Evolutionary conservation across 2,113 vertebrate species (phyloP), one percentile per base, ranked within the genome.

Genomic region (Reinhardtius hippoglossoides): DNA sequence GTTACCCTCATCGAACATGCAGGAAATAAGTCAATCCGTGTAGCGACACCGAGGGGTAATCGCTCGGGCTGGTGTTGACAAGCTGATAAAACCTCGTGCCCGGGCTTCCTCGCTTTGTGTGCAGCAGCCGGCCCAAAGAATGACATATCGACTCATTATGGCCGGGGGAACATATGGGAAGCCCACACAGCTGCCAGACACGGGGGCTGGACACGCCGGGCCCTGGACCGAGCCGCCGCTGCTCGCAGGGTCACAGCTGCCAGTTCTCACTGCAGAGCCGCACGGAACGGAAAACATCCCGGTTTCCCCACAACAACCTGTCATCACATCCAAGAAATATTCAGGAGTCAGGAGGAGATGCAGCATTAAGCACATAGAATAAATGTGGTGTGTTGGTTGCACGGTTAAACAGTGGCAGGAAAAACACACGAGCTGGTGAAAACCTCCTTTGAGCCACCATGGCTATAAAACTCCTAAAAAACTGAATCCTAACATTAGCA

Each of bases 141-240:
- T 79, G 83, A 81, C 76, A 79, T 35, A 77, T 87, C 83, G 72
- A 61, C 84, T 92, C 86, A 80, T 94, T 92, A 87, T 86, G 78
- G 54, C 54, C 27, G 37, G 57, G 57, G 40, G 83, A 91, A 88
- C 90, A 92, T 90, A 89, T 92, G 91, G 79, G 84, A 74, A 42
- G 60, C 35, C 74, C 64, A 63, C 72, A 58, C 86, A 87, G 87
- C 89, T 90, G 87, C 86, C 85, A 87, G 79, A 74, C 62, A 42
- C 16, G 5, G 57, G 73, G 74, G 44, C 74, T 40, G 60, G 67
- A 78, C 63, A 27, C 26, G 66, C n/a, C 31, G 50, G 78, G 31
- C 6, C 86, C 88, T 24, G 4, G 67, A 20, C 59, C 74, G 9
- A 55, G 26, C 60, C 10, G 50, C 50, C 52, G 48, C 70, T 64